Conservation (phyloP, 2,888 invertebrate genomes). For the Euphydryas editha region DNA sequence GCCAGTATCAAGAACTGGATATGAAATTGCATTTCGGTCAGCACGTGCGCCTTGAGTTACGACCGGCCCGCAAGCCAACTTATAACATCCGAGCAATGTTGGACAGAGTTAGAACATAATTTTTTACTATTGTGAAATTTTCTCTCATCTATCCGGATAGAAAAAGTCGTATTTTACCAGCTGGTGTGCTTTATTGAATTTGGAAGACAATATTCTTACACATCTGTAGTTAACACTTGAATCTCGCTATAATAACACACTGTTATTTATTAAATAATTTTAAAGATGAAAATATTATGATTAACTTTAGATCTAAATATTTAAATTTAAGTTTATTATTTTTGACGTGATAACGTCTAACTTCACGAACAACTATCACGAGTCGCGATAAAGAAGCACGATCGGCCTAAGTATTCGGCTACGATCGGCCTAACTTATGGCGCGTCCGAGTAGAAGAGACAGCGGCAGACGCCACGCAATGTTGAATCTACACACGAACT, state of each 20-base stretch:
- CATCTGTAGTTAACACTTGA: not conserved
- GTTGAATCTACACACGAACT: no score
- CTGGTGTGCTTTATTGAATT: constrained; percentile 19
- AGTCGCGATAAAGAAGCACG: no score
- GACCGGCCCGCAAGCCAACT: constrained; percentile 24
- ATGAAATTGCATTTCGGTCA: constrained; percentile 18
- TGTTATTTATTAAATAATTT: not conserved
- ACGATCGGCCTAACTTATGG: no score
- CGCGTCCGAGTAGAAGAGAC: no score
- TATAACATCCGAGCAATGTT: constrained; percentile 21
- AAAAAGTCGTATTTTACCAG: constrained; percentile 14
- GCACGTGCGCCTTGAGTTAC: constrained; percentile 27
- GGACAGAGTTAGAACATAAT: constrained; percentile 20
- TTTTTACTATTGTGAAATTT: constrained; percentile 24
- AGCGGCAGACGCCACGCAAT: no score
- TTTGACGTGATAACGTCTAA: no score
- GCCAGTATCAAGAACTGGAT: constrained; percentile 1
- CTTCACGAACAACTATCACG: no score
- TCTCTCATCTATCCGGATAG: constrained; percentile 3
- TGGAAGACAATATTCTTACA: not conserved
- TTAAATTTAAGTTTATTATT: no score
- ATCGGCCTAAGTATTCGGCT: no score
- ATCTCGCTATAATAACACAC: not conserved
- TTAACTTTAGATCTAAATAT: no score
- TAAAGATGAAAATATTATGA: not conserved